Evolutionary conservation across 2,888 invertebrate species (phyloP), one percentile per base, ranked within the genome.

Genomic region (Cheilosia scutellata): DNA sequence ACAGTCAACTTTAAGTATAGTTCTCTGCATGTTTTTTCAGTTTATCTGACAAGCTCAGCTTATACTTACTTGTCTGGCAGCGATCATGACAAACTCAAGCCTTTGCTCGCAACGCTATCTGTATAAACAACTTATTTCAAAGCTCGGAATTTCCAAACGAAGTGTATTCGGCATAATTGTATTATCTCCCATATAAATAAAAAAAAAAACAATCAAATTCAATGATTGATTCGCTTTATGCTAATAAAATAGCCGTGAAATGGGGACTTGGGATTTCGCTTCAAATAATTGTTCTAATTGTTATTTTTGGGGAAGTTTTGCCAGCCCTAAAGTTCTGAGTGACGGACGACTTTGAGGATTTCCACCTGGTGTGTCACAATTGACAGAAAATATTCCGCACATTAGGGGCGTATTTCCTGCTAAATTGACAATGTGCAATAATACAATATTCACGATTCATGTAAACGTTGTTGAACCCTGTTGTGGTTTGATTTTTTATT

Each of bases 101-200:
- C 27, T 16, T 51, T n/a, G 49, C 11, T 49, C 37, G 11, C 11
- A 33, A 25, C 13, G 31, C 37, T 58, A 44, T 57, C 44, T 70
- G 31, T 27, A 16, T 0, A 5, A 71, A 13, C 47, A 58, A 44
- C 13, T 40, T 25, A 31, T 40, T 29, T 25, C 20, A 44, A 82
- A 70, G 76, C 44, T 82, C 33, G 76, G 82, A 58, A 76, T 76
- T 82, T 65, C 75, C 75, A 57, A 31, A 44, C 57, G 70, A 75
- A 80, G 68, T 74, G 68, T 62, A 55, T 25, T 37, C 60, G 47
- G 49, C 58, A 65, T 63, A 51, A 65, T 58, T 51, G 5, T 29
- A 2, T 11, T 65, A 70, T 60, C 53, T 33, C 33, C 5, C 9
- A 47, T 13, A 31, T 9, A 58, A 29, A 68, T 16, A 60, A 42